Evolutionary conservation across 2,113 vertebrate genomes (phyloP).

Genomic region (Casuarius casuarius): DNA sequence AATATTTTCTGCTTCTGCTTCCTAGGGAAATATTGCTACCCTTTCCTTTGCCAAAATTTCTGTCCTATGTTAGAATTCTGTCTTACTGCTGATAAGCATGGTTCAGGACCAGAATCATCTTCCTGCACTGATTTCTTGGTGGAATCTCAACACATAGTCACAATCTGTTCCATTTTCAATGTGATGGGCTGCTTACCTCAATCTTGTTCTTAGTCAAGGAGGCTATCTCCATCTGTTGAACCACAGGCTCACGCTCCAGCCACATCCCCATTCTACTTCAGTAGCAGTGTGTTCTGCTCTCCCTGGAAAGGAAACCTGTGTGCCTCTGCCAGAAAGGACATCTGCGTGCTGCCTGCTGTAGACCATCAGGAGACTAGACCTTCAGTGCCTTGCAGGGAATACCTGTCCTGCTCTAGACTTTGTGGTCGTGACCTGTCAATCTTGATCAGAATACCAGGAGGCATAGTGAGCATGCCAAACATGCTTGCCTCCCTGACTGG

Average conservation of each 20-base stretch:
- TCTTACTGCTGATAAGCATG: background rate
- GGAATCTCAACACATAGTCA: background rate
- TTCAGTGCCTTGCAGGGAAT: background rate
- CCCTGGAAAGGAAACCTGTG: background rate
- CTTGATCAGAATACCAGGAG: background rate
- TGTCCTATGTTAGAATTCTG: background rate
- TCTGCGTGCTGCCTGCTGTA: background rate
- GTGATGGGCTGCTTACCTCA: background rate
- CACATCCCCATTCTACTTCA: background rate
- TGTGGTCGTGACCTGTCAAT: background rate
- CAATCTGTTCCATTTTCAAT: background rate
- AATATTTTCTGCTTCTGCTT: conserved; percentile 19
- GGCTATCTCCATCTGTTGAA: background rate
- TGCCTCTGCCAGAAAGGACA: background rate
- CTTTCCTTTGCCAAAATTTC: background rate
- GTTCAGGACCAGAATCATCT: background rate
- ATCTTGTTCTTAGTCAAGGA: background rate
- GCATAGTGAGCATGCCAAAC: background rate
- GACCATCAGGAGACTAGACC: background rate
- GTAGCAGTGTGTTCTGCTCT: background rate
- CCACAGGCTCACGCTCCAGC: background rate
- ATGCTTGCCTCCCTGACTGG: background rate
- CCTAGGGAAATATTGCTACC: conserved; percentile 1
- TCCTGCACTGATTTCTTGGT: background rate
- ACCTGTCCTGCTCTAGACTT: background rate